Conservation (phyloP, 1,140 invertebrate species). For the Wiebesia pumilae region DNA sequence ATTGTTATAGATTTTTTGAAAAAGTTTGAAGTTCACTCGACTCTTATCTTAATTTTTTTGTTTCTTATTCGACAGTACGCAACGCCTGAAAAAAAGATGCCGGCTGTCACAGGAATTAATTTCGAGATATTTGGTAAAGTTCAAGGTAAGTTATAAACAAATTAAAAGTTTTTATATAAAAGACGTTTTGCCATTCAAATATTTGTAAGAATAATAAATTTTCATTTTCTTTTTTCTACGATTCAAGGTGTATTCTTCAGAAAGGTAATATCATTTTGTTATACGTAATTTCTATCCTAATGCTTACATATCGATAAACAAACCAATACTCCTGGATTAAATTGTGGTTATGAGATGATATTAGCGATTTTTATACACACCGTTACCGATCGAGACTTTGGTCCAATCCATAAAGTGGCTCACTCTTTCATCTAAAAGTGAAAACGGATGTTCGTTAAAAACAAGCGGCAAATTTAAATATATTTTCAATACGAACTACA, state of each 20-base stretch:
- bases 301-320: too few relatives aligned
- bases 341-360: conserved; percentile 9
- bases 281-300: background rate
- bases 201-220: background rate
- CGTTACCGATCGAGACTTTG: conserved; percentile 19
- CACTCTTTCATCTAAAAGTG: background rate
- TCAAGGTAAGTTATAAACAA: conserved; percentile 73
- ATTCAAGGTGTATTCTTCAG: conserved; percentile 79
- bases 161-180: background rate
- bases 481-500: background rate
- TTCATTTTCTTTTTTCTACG: conserved; percentile 17
- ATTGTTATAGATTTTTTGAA: conserved; percentile 36
- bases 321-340: background rate
- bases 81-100: conserved; percentile 51
- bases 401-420: background rate
- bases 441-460: background rate
- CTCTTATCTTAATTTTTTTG: conserved; percentile 30
- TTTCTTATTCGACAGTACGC: background rate
- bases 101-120: conserved; percentile 73
- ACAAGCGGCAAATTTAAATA: conserved; percentile 3
- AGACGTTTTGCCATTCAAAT: background rate
- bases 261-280: conserved; percentile 71
- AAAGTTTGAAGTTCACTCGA: conserved; percentile 48
- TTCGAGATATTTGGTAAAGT: conserved; percentile 80
- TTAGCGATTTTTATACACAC: background rate